phyloP scores from a whole-genome alignment of 2,888 invertebrate genomes.

The Aspidapion aeneum region DNA sequence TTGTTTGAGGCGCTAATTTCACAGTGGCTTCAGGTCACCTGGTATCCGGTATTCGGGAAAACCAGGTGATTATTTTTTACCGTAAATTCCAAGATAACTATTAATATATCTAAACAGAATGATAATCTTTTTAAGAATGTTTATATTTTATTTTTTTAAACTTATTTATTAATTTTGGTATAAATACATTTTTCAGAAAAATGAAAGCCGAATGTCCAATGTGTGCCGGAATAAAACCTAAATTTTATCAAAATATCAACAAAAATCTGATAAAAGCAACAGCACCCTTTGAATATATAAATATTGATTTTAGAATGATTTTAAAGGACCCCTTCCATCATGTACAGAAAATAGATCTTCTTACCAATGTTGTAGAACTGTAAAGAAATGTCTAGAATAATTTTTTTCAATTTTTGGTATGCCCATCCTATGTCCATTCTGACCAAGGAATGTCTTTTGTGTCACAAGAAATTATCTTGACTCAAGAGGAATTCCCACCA shows the following conservation, averaged over 20 bases:
- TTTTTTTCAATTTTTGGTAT: conserved; percentile 10
- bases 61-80: too few relatives aligned
- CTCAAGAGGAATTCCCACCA: conserved; percentile 8
- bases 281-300: neutral
- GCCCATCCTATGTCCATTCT: conserved; percentile 8
- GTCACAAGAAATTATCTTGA: conserved; percentile 4
- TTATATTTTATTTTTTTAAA: too few relatives aligned
- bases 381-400: conserved; percentile 1
- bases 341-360: conserved; percentile 7
- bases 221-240: neutral
- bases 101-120: too few relatives aligned
- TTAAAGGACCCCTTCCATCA: conserved; percentile 5
- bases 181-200: too few relatives aligned
- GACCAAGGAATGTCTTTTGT: conserved; percentile 7
- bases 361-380: conserved; percentile 4
- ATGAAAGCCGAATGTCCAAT: neutral
- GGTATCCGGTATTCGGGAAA: too few relatives aligned
- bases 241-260: neutral
- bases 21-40: too few relatives aligned
- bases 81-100: too few relatives aligned
- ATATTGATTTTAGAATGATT: neutral
- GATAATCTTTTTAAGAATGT: too few relatives aligned
- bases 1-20: too few relatives aligned
- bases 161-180: too few relatives aligned
- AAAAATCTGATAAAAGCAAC: neutral